Conservation (phyloP, 2,113 vertebrate species). For the Phrynocephalus versicolor region DNA sequence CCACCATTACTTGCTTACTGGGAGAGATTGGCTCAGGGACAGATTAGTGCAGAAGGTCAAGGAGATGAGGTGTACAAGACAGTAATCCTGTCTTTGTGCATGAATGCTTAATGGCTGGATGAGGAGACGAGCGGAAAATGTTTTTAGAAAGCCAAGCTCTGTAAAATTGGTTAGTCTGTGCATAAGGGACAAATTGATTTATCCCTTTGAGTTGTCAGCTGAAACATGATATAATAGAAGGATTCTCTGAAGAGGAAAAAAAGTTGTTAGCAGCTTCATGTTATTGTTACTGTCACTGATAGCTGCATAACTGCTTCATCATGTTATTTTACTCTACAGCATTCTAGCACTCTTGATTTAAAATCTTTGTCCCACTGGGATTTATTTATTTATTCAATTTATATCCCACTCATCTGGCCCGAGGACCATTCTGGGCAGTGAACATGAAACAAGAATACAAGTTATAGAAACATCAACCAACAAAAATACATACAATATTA, state of each 20-base stretch:
- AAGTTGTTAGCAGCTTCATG: background rate
- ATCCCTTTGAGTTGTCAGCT: background rate
- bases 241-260: background rate
- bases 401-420: too few species aligned
- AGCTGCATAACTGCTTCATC: too few species aligned
- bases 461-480: too few species aligned
- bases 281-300: background rate
- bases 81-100: background rate
- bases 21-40: background rate
- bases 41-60: background rate
- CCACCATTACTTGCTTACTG: too few species aligned
- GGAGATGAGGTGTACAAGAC: background rate
- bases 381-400: too few species aligned
- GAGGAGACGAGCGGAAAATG: background rate
- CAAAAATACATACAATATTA: too few species aligned
- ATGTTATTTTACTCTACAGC: background rate
- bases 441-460: too few species aligned
- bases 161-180: background rate
- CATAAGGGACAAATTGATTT: background rate
- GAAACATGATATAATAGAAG: background rate
- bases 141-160: background rate
- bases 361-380: background rate
- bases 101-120: background rate
- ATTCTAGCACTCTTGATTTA: background rate
- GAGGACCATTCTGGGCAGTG: too few species aligned